A percentile compares a stretch with the other conserved stretches of the same genome.
These are phyloP conservation scores for Poicephalus gulielmi DNA, from an alignment of 2,113 vertebrate species.

Conservation along the genomic window DNA sequence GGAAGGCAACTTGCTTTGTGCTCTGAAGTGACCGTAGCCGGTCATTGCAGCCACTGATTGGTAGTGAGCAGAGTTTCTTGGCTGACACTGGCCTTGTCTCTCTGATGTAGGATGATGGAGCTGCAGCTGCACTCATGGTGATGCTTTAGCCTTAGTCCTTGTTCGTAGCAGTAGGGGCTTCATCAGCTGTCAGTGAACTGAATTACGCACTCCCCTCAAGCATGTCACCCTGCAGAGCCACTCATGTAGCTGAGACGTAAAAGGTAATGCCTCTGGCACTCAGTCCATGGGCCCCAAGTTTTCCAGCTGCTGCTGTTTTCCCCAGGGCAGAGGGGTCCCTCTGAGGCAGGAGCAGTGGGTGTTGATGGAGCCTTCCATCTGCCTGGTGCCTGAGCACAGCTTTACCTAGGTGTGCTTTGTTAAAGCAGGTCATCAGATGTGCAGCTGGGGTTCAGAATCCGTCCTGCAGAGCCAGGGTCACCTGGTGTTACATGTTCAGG, in stretches of 20 bases:
- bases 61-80: background rate
- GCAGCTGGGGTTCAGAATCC: background rate
- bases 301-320: background rate
- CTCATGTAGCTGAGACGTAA: accelerated
- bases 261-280: background rate
- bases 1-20: background rate
- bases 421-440: background rate
- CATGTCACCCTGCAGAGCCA: background rate
- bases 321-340: background rate
- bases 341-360: background rate
- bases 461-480: background rate
- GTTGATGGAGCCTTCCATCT: background rate
- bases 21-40: background rate
- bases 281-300: background rate
- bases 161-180: background rate
- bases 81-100: background rate
- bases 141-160: background rate
- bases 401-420: background rate
- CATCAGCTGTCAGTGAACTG: background rate
- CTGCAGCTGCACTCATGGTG: background rate
- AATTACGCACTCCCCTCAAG: background rate
- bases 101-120: background rate
- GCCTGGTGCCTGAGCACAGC: background rate
- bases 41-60: background rate
- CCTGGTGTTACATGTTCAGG: background rate